Conservation (phyloP, 2,888 invertebrate genomes). For the Allophyes oxyacanthae region DNA sequence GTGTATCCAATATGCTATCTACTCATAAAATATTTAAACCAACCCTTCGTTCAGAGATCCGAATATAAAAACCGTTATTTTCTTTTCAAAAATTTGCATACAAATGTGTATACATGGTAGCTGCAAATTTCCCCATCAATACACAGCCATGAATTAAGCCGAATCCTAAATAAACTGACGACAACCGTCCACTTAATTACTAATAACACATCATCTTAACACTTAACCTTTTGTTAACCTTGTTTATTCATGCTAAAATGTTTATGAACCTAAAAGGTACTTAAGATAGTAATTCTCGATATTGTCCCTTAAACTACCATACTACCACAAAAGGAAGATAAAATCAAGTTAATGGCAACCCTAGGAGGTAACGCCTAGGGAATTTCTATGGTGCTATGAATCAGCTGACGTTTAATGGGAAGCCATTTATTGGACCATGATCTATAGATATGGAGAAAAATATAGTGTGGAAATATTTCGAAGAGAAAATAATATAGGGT, state of each 20-base stretch:
- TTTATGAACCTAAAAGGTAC: constrained; percentile 43
- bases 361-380: constrained; percentile 36
- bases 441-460: constrained; percentile 30
- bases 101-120: too few species aligned
- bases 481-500: not conserved
- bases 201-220: constrained; percentile 46
- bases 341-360: constrained; percentile 50
- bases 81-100: too few species aligned
- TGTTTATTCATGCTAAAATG: constrained; percentile 45
- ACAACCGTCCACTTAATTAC: constrained; percentile 31
- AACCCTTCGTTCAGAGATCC: too few species aligned
- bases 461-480: constrained; percentile 5
- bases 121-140: too few species aligned
- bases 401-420: constrained; percentile 32
- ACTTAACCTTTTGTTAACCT: constrained; percentile 46
- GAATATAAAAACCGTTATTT: too few species aligned
- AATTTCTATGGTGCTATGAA: constrained; percentile 35
- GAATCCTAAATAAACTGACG: constrained; percentile 17
- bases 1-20: too few species aligned
- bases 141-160: constrained; percentile 1
- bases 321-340: constrained; percentile 40
- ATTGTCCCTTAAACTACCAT: constrained; percentile 30
- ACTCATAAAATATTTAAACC: too few species aligned
- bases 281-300: constrained; percentile 51
- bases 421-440: constrained; percentile 27